Conservation (phyloP, 2,113 vertebrate species). For the Alosa alosa region DNA sequence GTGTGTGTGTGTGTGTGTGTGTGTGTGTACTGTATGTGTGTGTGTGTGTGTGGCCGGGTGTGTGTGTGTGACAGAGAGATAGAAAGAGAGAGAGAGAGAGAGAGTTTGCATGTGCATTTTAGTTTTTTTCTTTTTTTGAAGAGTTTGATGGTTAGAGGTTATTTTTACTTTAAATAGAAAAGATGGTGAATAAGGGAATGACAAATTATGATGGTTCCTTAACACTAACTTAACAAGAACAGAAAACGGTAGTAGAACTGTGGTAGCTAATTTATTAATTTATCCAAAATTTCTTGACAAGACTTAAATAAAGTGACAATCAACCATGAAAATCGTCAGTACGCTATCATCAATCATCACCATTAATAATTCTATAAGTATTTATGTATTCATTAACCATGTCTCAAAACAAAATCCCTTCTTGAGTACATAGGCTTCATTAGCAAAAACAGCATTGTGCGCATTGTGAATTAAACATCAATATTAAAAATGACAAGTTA, state of each 20-base stretch:
- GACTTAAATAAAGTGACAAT: neutral
- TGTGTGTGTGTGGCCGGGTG: neutral
- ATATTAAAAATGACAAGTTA: too few relatives aligned
- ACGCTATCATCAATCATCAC: neutral
- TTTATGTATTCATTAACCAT: neutral
- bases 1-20: neutral
- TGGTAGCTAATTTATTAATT: neutral
- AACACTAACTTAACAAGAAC: neutral
- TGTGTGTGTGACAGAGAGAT: neutral
- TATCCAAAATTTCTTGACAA: neutral
- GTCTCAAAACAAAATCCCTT: neutral
- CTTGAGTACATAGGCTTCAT: neutral
- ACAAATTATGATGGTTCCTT: neutral
- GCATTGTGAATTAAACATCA: neutral
- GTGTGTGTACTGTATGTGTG: conserved; percentile 1
- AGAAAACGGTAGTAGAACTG: too few relatives aligned
- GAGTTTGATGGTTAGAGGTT: neutral
- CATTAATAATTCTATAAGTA: neutral
- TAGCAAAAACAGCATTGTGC: neutral
- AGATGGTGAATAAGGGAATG: neutral
- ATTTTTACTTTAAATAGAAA: neutral
- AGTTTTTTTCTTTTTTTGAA: neutral
- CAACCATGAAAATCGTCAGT: too few relatives aligned
- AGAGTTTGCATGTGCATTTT: neutral
- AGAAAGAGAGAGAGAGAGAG: neutral